phyloP scores from a whole-genome alignment of 2,888 invertebrate species.

The Abrostola triplasia region DNA sequence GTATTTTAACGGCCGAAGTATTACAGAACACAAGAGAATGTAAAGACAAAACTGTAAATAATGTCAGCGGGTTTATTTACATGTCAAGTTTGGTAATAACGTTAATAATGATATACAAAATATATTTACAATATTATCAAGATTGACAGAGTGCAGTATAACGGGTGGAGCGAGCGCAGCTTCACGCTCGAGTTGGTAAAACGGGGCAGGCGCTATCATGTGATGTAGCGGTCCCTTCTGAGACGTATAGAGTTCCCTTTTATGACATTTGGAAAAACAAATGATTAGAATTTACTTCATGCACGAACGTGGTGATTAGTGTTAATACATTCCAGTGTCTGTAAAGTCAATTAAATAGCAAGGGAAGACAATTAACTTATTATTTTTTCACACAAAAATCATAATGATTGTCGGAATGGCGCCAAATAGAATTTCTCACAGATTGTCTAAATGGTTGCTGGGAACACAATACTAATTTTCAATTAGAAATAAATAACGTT shows the following conservation, averaged over 20 bases:
- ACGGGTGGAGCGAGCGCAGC: constrained; percentile 15
- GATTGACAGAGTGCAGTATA: constrained; percentile 18
- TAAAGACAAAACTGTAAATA: constrained; percentile 51
- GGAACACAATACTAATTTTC: constrained; percentile 69
- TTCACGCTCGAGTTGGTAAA: constrained; percentile 36
- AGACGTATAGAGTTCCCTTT: constrained; percentile 5
- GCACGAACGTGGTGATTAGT: background rate
- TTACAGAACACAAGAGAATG: constrained; percentile 45
- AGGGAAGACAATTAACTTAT: constrained; percentile 53
- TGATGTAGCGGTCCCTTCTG: constrained; percentile 15
- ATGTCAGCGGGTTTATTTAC: constrained; percentile 47
- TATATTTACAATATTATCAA: constrained; percentile 29
- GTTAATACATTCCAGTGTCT: constrained; percentile 11
- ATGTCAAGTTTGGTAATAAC: constrained; percentile 28
- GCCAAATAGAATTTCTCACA: constrained; percentile 72
- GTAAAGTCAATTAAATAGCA: constrained; percentile 38
- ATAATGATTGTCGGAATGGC: constrained; percentile 59
- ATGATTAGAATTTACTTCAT: no score
- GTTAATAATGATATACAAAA: constrained; percentile 30
- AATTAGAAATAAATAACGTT: constrained; percentile 63
- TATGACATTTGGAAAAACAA: constrained; percentile 1
- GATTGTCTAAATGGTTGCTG: constrained; percentile 67
- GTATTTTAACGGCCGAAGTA: constrained; percentile 49
- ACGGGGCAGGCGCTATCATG: constrained; percentile 12
- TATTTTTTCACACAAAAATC: constrained; percentile 64